Evolutionary conservation across 2,888 invertebrate genomes (phyloP), one percentile per base, ranked within the genome.

Genomic region (Euplagia quadripunctaria): DNA sequence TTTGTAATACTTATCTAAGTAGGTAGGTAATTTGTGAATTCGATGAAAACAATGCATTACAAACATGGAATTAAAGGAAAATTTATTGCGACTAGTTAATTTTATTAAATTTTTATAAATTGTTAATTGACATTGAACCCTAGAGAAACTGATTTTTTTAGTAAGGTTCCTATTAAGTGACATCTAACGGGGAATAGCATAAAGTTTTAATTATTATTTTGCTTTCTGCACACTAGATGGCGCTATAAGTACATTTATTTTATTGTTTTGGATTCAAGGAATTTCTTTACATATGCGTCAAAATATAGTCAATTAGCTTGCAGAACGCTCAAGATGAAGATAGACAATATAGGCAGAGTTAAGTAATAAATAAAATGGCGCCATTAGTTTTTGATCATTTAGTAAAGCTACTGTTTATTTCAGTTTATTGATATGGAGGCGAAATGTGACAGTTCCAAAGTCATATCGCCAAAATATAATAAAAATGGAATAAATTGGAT

Each of bases 181-280:
- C 82, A 81, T 82, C 83, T 83, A 12, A 31, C 42, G 70, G 16
- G 43, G n/a, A 75, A 66, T 78, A 79, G 76, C 12, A 11, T 1
- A 31, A n/a, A 51, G 7, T 42, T 66, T 2, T 52, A 41, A 11
- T 51, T 14, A 11, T 42, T 5, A 31, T 61, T 67, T 68, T 51
- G 51, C 31, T 70, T 77, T 76, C 4, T 71, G 31, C n/a, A 11
- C 77, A 61, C 70, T 55, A 84, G 83, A 75, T 78, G 78, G 79
- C 83, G 77, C 20, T 20, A 51, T 41, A 49, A 14, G 12, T 49
- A 9, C 20, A 5, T 12, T 11, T 58, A 3, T 7, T n/a, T 55
- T 55, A 55, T 55, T n/a, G 8, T n/a, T n/a, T 55, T 55, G n/a
- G 3, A 58, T 61, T 31, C 31, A 12, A 61, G 31, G 14, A 20